phyloP scores from a whole-genome alignment of 37 sponge, comb jelly and placozoan genomes.

The Hormiphora californensis region DNA sequence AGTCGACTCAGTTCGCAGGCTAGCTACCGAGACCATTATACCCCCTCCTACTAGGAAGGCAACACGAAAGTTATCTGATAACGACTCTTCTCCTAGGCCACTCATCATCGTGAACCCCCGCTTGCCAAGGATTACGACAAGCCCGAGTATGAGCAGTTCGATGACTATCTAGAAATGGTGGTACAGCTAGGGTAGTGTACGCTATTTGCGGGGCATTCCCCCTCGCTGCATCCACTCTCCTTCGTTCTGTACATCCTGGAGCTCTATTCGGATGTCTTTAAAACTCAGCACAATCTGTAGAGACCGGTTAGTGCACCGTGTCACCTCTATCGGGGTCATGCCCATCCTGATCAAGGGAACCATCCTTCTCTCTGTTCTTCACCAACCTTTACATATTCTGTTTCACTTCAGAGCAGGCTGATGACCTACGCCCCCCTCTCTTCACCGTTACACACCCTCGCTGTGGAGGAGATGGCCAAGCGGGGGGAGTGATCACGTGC shows the following conservation, averaged over 20 bases:
- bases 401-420: slow-evolving; percentile 76
- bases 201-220: slow-evolving; percentile 76
- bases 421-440: slow-evolving; percentile 42
- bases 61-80: not conserved
- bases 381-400: slow-evolving; percentile 75
- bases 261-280: slow-evolving; percentile 69
- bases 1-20: slow-evolving; percentile 73
- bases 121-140: not conserved
- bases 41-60: slow-evolving; percentile 55
- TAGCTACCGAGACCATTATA: slow-evolving; percentile 60
- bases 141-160: slow-evolving; percentile 73
- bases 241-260: slow-evolving; percentile 69
- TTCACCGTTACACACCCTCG: not conserved
- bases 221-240: slow-evolving; percentile 62
- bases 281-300: slow-evolving; percentile 63
- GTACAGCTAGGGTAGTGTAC: slow-evolving; percentile 83
- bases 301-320: slow-evolving; percentile 59
- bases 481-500: not conserved
- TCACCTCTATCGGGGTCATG: slow-evolving; percentile 69
- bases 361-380: slow-evolving; percentile 67
- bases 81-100: too few relatives aligned
- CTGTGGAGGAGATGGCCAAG: not conserved
- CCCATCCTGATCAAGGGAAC: slow-evolving; percentile 64
- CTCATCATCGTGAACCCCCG: too few relatives aligned
- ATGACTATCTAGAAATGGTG: slow-evolving; percentile 85